Evolutionary conservation across 2,797 vertebrate genomes (phyloP).

Genomic region (Antennarius maculatus): DNA sequence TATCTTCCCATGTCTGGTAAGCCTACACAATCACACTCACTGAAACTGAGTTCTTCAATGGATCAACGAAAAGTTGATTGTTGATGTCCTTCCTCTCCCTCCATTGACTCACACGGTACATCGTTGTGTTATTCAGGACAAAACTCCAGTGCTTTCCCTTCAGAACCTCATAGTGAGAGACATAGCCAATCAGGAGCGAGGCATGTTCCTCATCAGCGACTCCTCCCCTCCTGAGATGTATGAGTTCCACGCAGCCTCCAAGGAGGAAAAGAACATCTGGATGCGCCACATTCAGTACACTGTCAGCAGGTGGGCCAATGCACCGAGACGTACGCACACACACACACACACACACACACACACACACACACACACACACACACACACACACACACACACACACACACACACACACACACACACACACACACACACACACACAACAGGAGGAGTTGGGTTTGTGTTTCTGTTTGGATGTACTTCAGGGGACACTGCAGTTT

Average conservation of each 20-base stretch:
- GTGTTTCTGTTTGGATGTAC: too few relatives aligned
- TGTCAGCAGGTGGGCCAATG: conserved; percentile 66
- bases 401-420: too few relatives aligned
- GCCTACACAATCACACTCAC: neutral
- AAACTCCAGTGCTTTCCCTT: conserved; percentile 87
- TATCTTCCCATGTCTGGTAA: conserved; percentile 89
- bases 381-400: too few relatives aligned
- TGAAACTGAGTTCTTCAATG: neutral
- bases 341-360: too few relatives aligned
- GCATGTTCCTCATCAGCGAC: conserved; percentile 91
- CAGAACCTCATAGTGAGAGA: conserved; percentile 90
- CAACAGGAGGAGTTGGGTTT: too few relatives aligned
- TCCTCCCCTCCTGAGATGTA: conserved; percentile 91
- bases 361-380: too few relatives aligned
- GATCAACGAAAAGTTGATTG: neutral
- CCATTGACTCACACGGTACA: neutral
- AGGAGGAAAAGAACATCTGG: conserved; percentile 89
- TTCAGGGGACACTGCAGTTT: too few relatives aligned
- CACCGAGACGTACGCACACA: neutral
- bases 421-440: too few relatives aligned
- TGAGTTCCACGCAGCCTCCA: conserved; percentile 89
- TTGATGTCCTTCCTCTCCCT: neutral
- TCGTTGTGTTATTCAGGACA: conserved; percentile 80
- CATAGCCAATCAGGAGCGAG: conserved; percentile 94
- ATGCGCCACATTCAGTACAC: conserved; percentile 88